These are phyloP conservation scores for Gymnorhina tibicen DNA, from an alignment of 2,113 vertebrate genomes.

Conservation along the genomic window DNA sequence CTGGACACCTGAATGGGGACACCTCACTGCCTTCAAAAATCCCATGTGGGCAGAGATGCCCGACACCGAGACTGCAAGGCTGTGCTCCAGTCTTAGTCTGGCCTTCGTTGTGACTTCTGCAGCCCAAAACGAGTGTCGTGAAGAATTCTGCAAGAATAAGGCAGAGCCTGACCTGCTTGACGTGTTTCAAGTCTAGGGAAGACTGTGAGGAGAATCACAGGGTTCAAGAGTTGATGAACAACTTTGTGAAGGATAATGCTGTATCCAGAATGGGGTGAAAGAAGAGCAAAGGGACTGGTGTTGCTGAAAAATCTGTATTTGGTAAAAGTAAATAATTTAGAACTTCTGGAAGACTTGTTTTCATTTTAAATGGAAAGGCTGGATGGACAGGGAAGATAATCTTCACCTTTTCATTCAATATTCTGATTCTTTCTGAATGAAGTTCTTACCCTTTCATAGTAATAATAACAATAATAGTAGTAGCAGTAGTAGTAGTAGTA, in stretches of 20 bases:
- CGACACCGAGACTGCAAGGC: accelerated
- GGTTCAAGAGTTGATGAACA: background rate
- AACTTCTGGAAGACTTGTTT: background rate
- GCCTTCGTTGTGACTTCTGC: background rate
- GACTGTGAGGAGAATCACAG: background rate
- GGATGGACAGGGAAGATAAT: background rate
- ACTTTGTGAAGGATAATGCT: background rate
- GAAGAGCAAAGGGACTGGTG: background rate
- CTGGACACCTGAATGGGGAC: background rate
- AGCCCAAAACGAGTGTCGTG: background rate
- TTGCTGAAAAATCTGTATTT: background rate
- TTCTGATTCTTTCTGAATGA: background rate
- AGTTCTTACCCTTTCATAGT: background rate
- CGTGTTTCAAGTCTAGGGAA: background rate
- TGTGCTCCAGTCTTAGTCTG: background rate
- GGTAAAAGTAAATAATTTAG: background rate
- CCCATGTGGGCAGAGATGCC: background rate
- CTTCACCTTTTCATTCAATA: background rate
- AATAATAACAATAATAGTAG: background rate
- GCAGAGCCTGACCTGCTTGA: background rate
- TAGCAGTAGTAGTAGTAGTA: background rate
- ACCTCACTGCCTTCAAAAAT: background rate
- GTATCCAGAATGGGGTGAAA: background rate
- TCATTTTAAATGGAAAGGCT: background rate
- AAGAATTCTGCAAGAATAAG: background rate